These are phyloP conservation scores for Nesogale talazaci DNA, from an alignment of 2,113 vertebrate species.

Conservation along the genomic window DNA sequence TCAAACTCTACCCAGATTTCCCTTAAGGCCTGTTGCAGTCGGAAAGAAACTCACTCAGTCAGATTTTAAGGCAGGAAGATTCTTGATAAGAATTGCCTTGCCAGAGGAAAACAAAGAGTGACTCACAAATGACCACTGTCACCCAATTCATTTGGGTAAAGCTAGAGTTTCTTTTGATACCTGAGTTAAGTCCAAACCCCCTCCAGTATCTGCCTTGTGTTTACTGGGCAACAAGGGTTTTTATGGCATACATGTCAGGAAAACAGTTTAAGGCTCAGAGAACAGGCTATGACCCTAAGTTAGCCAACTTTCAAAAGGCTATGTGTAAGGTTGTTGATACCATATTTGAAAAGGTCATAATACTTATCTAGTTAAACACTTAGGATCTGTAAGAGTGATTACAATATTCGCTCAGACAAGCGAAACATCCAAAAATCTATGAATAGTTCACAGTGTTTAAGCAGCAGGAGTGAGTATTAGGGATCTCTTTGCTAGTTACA, in stretches of 20 bases:
- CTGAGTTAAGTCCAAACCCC: background rate
- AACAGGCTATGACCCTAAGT: background rate
- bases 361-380: background rate
- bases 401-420: background rate
- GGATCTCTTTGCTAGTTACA: background rate
- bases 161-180: background rate
- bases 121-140: accelerated
- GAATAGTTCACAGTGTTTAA: background rate
- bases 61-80: background rate
- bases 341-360: background rate
- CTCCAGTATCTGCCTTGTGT: background rate
- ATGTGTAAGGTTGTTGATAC: background rate
- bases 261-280: background rate
- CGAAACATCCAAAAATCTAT: background rate
- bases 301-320: background rate
- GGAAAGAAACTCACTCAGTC: background rate
- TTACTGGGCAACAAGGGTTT: background rate
- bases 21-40: background rate
- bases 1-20: background rate
- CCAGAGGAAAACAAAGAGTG: background rate
- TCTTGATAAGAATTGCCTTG: background rate
- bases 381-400: background rate
- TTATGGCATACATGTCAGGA: background rate
- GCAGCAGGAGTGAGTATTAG: background rate
- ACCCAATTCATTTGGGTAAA: background rate